Conservation (phyloP, 2,113 vertebrate species). For the Leptodactylus fuscus region DNA sequence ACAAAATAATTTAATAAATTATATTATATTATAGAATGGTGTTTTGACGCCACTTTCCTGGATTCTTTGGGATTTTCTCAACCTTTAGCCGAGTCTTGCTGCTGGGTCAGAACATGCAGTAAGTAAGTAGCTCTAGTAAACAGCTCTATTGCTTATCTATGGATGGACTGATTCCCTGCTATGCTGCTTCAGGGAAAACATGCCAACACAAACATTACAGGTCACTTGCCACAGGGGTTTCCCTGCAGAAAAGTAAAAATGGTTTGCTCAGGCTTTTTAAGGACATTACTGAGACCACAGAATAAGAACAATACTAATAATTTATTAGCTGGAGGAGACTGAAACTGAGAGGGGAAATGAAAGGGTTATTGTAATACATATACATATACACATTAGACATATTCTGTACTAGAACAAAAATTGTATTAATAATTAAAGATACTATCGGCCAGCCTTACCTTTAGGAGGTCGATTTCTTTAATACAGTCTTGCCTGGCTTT, state of each 20-base stretch:
- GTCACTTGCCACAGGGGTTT: constrained; percentile 2
- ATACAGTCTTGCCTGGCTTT: constrained; percentile 92
- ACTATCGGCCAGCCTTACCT: constrained; percentile 74
- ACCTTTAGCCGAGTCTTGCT: background rate
- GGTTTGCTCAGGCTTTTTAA: background rate
- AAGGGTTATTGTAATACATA: too few species aligned
- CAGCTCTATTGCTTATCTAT: background rate
- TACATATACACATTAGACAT: too few species aligned
- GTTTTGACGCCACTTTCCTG: too few species aligned
- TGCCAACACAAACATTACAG: background rate
- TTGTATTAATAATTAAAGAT: background rate
- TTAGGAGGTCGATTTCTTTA: constrained; percentile 93
- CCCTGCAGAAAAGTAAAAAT: background rate
- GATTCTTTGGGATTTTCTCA: background rate
- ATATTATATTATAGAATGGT: too few species aligned
- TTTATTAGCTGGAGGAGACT: background rate
- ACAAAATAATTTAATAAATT: too few species aligned
- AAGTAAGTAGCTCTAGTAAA: background rate
- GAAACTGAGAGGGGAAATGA: too few species aligned
- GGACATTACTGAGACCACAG: background rate
- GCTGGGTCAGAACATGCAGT: background rate
- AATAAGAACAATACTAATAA: background rate
- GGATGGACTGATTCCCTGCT: background rate
- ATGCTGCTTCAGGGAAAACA: constrained; percentile 18
- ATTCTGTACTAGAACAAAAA: too few species aligned